Evolutionary conservation across 1,140 invertebrate species (phyloP).

Genomic region (Arctopsyche grandis): DNA sequence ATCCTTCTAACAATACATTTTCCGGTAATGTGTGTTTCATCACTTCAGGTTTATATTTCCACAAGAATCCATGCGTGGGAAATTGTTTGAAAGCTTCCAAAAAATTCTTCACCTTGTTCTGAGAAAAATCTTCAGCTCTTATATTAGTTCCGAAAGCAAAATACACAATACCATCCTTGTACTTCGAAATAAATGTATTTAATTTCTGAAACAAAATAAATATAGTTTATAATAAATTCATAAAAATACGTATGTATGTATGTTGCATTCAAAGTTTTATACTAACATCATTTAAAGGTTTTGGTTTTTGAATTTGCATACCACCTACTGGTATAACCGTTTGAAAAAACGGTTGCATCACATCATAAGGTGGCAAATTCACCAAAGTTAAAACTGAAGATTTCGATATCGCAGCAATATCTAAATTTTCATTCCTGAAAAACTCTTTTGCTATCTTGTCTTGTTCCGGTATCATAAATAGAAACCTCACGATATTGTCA

Average conservation of each 20-base stretch:
- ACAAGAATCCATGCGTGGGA: constrained; percentile 60
- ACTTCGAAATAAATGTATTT: constrained; percentile 58
- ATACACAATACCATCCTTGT: constrained; percentile 62
- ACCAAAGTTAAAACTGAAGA: constrained; percentile 47
- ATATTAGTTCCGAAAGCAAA: constrained; percentile 64
- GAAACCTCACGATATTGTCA: constrained; percentile 45
- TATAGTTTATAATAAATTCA: no score
- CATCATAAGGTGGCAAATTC: constrained; percentile 48
- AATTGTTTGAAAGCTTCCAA: constrained; percentile 59
- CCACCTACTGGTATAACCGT: constrained; percentile 68
- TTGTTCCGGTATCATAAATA: constrained; percentile 45
- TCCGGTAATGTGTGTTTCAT: constrained; percentile 56
- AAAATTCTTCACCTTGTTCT: constrained; percentile 57
- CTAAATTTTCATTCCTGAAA: constrained; percentile 40
- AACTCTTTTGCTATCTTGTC: constrained; percentile 41
- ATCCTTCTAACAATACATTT: constrained; percentile 63
- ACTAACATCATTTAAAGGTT: constrained; percentile 53
- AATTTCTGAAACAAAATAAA: constrained; percentile 45
- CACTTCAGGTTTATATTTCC: constrained; percentile 59
- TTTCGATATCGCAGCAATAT: constrained; percentile 44
- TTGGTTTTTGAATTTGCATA: constrained; percentile 61
- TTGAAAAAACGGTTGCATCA: constrained; percentile 55
- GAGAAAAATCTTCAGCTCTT: constrained; percentile 56
- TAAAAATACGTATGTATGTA: not conserved
- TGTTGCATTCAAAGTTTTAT: not conserved